Evolutionary conservation across 1,140 invertebrate genomes (phyloP).

Genomic region (Cheumatopsyche charites): DNA sequence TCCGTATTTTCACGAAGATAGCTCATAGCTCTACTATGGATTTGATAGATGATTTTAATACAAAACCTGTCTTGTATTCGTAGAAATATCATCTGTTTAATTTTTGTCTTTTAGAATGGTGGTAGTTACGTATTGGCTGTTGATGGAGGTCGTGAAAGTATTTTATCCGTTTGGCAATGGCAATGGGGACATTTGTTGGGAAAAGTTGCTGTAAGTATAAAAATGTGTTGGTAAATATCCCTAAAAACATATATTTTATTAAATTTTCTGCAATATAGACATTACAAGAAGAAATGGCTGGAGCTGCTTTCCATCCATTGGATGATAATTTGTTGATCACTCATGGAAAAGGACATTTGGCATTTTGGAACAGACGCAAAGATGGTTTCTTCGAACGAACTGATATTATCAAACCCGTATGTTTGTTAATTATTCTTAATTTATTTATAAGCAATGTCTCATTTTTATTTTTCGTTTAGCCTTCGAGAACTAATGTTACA

Average conservation of each 20-base stretch:
- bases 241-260: not conserved
- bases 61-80: not conserved
- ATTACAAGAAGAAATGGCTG: constrained; percentile 86
- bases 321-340: constrained; percentile 93
- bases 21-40: not conserved
- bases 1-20: too few relatives aligned
- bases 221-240: not conserved
- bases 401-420: constrained; percentile 82
- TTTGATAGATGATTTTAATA: not conserved
- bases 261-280: constrained; percentile 62
- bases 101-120: constrained; percentile 69
- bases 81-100: not conserved
- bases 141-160: constrained; percentile 83
- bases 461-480: constrained; percentile 59
- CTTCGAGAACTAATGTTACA: constrained; percentile 79
- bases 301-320: constrained; percentile 89
- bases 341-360: constrained; percentile 89
- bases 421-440: not conserved
- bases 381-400: constrained; percentile 88
- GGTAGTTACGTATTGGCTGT: constrained; percentile 86
- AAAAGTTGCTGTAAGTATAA: constrained; percentile 80
- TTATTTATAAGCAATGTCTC: constrained; percentile 2
- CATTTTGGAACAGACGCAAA: constrained; percentile 90
- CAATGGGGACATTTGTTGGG: constrained; percentile 86
- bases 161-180: constrained; percentile 89